Percentiles rank a stretch among this genome's conserved stretches.
Evolutionary conservation across 92 coral and sea anemone species (phyloP).

Genomic region (Porites cylindrica): DNA sequence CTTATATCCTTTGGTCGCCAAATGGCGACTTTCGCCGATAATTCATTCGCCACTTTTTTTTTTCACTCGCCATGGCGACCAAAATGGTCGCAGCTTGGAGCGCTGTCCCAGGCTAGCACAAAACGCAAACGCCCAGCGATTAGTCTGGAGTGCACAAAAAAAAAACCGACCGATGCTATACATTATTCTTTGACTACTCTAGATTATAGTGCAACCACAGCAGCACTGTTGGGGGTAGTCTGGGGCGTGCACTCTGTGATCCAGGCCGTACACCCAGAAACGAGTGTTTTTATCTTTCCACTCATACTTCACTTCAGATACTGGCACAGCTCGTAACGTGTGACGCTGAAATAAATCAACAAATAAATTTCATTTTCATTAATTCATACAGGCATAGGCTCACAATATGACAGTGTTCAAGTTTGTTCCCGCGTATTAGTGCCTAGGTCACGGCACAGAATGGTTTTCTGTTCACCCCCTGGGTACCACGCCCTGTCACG

Average conservation of each 20-base stretch:
- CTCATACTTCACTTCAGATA: constrained; percentile 84
- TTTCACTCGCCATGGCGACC: constrained; percentile 34
- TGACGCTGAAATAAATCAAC: constrained; percentile 72
- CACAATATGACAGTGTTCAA: too few species aligned
- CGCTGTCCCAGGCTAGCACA: neutral
- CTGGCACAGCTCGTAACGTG: constrained; percentile 84
- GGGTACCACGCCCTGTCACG: too few species aligned
- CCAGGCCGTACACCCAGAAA: constrained; percentile 91
- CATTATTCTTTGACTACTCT: too few species aligned
- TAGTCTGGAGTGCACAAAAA: too few species aligned
- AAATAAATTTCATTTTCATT: neutral
- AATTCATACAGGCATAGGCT: too few species aligned
- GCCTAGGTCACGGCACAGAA: too few species aligned
- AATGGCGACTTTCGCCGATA: constrained; percentile 25
- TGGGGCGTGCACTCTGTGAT: constrained; percentile 87
- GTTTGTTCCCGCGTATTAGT: too few species aligned
- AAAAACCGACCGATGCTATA: neutral
- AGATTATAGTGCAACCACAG: constrained; percentile 63
- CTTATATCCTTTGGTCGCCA: constrained; percentile 21
- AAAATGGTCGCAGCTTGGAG: constrained; percentile 42
- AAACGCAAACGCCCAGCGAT: too few species aligned
- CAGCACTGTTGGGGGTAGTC: constrained; percentile 96
- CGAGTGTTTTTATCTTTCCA: constrained; percentile 78
- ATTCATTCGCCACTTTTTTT: constrained; percentile 33
- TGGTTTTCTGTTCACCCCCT: too few species aligned